Evolutionary conservation across 2,888 invertebrate genomes (phyloP).

Genomic region (Augiades crinisus): DNA sequence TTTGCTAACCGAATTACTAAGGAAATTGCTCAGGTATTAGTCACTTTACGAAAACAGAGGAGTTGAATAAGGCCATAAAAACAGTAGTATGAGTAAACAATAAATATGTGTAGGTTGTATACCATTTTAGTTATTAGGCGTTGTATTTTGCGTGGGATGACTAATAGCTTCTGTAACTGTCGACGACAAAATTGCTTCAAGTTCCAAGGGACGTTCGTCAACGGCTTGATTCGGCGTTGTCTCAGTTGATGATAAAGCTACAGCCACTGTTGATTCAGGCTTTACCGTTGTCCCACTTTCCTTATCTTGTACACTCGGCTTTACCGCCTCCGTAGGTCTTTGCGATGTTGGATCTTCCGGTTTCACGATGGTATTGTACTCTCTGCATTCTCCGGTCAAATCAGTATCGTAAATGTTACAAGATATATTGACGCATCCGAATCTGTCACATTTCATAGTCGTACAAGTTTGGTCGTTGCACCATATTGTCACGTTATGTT

Average conservation of each 20-base stretch:
- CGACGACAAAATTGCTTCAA: constrained; percentile 62
- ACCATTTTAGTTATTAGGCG: constrained; percentile 16
- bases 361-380: constrained; percentile 50
- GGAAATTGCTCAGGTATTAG: too few relatives aligned
- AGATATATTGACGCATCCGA: constrained; percentile 60
- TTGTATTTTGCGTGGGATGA: constrained; percentile 22
- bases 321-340: constrained; percentile 34
- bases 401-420: constrained; percentile 75
- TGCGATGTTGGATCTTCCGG: constrained; percentile 41
- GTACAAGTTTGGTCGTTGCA: constrained; percentile 76
- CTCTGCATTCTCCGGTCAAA: constrained; percentile 65
- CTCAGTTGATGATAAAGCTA: constrained; percentile 29
- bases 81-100: background rate
- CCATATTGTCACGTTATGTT: constrained; percentile 64
- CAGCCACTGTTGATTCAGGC: constrained; percentile 22
- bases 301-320: constrained; percentile 25
- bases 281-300: constrained; percentile 29
- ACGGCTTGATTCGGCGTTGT: constrained; percentile 32
- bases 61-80: too few relatives aligned
- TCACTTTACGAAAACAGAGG: too few relatives aligned
- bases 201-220: constrained; percentile 54
- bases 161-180: constrained; percentile 43
- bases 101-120: background rate
- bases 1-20: too few relatives aligned
- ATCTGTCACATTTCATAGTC: constrained; percentile 63